Evolutionary conservation across 1,140 invertebrate genomes (phyloP).

Genomic region (Aphidius gifuensis): DNA sequence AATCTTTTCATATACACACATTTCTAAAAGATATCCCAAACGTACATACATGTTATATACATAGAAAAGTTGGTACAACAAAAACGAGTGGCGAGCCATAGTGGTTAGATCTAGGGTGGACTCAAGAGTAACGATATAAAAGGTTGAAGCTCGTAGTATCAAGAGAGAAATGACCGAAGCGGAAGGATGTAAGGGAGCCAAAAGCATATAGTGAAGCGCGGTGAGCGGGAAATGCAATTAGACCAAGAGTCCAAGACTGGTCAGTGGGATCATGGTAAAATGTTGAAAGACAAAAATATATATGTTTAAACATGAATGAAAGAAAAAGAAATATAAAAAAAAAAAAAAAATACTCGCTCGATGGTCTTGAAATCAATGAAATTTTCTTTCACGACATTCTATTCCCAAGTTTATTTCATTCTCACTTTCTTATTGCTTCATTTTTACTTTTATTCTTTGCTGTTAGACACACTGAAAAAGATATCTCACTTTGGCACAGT

Average conservation of each 20-base stretch:
- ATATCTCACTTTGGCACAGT: constrained; percentile 19
- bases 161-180: constrained; percentile 28
- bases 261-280: constrained; percentile 24
- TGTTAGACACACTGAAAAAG: constrained; percentile 5
- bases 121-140: not conserved
- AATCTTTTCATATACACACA: too few species aligned
- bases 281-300: constrained; percentile 4
- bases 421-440: constrained; percentile 10
- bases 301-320: not conserved
- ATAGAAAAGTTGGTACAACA: too few species aligned
- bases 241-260: constrained; percentile 36
- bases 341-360: constrained; percentile 16
- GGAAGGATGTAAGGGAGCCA: constrained; percentile 27
- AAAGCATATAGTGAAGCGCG: constrained; percentile 3
- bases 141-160: constrained; percentile 2
- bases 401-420: constrained; percentile 8
- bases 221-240: constrained; percentile 39
- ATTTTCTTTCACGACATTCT: constrained; percentile 30
- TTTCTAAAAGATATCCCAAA: too few species aligned
- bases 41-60: too few species aligned
- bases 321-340: constrained; percentile 19
- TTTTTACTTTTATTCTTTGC: constrained; percentile 9
- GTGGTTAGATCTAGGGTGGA: not conserved
- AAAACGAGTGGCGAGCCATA: not conserved
- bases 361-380: constrained; percentile 35